Evolutionary conservation across 2,888 invertebrate species (phyloP).

Genomic region (Trilocha varians): DNA sequence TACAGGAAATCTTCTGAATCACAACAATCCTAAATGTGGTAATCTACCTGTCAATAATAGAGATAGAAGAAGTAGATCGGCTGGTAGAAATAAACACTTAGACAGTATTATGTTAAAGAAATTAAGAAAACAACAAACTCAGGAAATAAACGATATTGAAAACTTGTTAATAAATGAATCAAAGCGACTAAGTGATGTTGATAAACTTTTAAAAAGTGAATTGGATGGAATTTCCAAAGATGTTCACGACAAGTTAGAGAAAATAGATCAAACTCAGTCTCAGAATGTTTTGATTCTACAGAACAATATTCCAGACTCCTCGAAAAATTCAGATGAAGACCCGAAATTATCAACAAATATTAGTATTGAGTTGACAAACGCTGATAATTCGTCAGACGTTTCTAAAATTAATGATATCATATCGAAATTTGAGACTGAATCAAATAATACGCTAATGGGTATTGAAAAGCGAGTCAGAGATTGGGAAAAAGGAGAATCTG

Average conservation of each 20-base stretch:
- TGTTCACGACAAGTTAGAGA: neutral
- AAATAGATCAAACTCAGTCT: conserved; percentile 14
- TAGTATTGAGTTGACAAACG: conserved; percentile 13
- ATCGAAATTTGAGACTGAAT: conserved; percentile 21
- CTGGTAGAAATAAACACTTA: neutral
- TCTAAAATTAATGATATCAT: conserved; percentile 30
- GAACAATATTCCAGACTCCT: neutral
- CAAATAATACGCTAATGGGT: conserved; percentile 15
- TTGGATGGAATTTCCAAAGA: neutral
- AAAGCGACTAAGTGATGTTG: neutral
- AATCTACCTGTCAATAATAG: neutral
- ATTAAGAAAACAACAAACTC: neutral
- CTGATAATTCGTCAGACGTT: conserved; percentile 28
- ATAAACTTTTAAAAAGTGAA: neutral
- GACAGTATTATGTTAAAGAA: neutral
- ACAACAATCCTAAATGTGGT: neutral
- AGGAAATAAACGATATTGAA: neutral
- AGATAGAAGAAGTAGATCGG: neutral
- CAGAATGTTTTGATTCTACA: conserved; percentile 17
- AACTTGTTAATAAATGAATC: conserved; percentile 8
- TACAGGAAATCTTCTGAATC: neutral
- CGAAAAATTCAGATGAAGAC: conserved; percentile 15
- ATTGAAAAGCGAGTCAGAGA: conserved; percentile 20
- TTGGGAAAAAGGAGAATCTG: conserved; percentile 23
- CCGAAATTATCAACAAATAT: neutral